Conservation (phyloP, 2,888 invertebrate species). For the Torymus tubicola region DNA sequence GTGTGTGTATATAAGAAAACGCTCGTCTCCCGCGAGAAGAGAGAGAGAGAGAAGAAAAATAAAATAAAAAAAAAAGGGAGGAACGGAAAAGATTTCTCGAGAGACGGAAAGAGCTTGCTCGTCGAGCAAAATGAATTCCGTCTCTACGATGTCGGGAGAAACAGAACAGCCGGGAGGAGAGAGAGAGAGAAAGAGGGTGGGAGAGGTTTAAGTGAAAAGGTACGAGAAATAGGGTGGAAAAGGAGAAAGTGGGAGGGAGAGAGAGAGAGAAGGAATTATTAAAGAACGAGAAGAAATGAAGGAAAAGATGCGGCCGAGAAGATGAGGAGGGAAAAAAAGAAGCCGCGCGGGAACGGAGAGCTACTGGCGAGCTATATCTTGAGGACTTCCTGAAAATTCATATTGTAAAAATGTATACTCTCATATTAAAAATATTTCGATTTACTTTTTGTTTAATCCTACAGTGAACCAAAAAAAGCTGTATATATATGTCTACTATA, state of each 20-base stretch:
- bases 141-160: slow-evolving; percentile 56
- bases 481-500: too few species aligned
- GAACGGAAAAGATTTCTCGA: slow-evolving; percentile 62
- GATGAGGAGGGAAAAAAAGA: slow-evolving; percentile 1
- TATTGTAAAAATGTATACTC: too few species aligned
- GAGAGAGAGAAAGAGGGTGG: slow-evolving; percentile 47
- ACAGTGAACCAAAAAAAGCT: too few species aligned
- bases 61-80: slow-evolving; percentile 23
- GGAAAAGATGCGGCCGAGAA: slow-evolving; percentile 56
- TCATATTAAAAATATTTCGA: not conserved
- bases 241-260: slow-evolving; percentile 39
- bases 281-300: slow-evolving; percentile 59
- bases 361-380: too few species aligned
- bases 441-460: slow-evolving; percentile 61
- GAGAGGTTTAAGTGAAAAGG: slow-evolving; percentile 47
- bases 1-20: slow-evolving; percentile 30
- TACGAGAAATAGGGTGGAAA: slow-evolving; percentile 47
- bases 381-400: too few species aligned
- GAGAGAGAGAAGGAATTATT: slow-evolving; percentile 54
- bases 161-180: slow-evolving; percentile 52
- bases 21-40: slow-evolving; percentile 14
- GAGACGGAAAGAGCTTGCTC: slow-evolving; percentile 64
- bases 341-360: not conserved
- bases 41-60: slow-evolving; percentile 8
- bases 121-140: slow-evolving; percentile 63